These are phyloP conservation scores for Antheraea pernyi DNA, from an alignment of 1,140 invertebrate genomes.

Conservation along the genomic window DNA sequence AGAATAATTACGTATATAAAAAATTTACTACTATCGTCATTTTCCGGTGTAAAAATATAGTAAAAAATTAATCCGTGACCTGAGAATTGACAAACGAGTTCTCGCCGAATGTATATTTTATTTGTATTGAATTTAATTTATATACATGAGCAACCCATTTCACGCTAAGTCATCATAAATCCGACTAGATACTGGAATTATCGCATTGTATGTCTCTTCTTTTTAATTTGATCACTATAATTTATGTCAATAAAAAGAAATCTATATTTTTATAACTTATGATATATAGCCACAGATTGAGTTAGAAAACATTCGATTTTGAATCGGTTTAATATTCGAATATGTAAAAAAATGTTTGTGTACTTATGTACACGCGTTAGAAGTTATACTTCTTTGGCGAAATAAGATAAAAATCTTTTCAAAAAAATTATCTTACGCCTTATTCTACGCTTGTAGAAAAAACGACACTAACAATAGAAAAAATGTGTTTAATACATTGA, in stretches of 20 bases:
- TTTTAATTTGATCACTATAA: neutral
- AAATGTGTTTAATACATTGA: too few relatives aligned
- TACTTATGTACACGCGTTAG: too few relatives aligned
- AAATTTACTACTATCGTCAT: neutral
- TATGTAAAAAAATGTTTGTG: too few relatives aligned
- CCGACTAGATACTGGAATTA: neutral
- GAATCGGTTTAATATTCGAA: too few relatives aligned
- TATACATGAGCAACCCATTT: neutral
- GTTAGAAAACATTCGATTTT: too few relatives aligned
- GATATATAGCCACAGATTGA: too few relatives aligned
- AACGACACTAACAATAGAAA: too few relatives aligned
- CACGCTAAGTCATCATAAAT: neutral
- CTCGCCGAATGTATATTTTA: neutral
- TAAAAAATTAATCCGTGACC: neutral
- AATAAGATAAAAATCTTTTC: too few relatives aligned
- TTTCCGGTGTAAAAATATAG: neutral
- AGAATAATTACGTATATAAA: neutral
- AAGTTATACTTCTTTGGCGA: too few relatives aligned
- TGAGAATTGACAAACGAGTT: neutral
- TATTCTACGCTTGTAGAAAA: too few relatives aligned
- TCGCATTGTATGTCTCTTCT: neutral
- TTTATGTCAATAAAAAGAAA: neutral
- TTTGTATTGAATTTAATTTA: neutral
- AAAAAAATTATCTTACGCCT: too few relatives aligned
- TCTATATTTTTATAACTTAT: neutral